A percentile compares a stretch with the other conserved stretches of the same genome.
Evolutionary conservation across 2,797 vertebrate genomes (phyloP).

Genomic region (Lerista edwardsae): DNA sequence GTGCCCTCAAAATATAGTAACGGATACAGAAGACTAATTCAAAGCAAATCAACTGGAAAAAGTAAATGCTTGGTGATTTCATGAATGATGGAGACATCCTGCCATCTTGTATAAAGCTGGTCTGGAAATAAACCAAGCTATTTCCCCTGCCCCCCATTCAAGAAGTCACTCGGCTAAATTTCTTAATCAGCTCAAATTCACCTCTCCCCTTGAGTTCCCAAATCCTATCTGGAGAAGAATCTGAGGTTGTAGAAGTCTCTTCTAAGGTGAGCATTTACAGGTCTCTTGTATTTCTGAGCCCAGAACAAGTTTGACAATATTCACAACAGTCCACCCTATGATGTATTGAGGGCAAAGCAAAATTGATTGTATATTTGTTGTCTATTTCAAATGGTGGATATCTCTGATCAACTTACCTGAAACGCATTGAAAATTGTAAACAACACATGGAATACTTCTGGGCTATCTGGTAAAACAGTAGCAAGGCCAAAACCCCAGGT

Average conservation of each 20-base stretch:
- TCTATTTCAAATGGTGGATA: neutral
- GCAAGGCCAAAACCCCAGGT: slow-evolving; percentile 91
- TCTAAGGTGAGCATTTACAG: neutral
- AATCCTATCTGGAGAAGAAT: neutral
- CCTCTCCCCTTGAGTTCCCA: neutral
- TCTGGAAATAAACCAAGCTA: neutral
- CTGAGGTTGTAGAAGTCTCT: neutral
- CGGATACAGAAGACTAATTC: neutral
- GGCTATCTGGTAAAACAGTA: slow-evolving; percentile 64
- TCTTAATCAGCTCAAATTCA: neutral
- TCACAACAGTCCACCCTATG: neutral
- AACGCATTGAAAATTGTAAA: slow-evolving; percentile 78
- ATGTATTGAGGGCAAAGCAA: too few relatives aligned
- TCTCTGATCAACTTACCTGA: slow-evolving; percentile 75
- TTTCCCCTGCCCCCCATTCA: too few relatives aligned
- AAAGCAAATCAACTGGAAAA: neutral
- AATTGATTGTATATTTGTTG: too few relatives aligned
- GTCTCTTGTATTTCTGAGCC: neutral
- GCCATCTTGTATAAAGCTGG: neutral
- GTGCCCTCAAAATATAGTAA: neutral
- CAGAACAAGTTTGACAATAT: neutral
- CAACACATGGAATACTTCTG: slow-evolving; percentile 69
- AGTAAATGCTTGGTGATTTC: neutral
- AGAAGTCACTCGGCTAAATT: neutral
- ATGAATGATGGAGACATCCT: neutral